Percentiles rank a stretch among this genome's conserved stretches.
Conservation (phyloP, 2,113 vertebrate genomes). For the Marcusenius ussheri region DNA sequence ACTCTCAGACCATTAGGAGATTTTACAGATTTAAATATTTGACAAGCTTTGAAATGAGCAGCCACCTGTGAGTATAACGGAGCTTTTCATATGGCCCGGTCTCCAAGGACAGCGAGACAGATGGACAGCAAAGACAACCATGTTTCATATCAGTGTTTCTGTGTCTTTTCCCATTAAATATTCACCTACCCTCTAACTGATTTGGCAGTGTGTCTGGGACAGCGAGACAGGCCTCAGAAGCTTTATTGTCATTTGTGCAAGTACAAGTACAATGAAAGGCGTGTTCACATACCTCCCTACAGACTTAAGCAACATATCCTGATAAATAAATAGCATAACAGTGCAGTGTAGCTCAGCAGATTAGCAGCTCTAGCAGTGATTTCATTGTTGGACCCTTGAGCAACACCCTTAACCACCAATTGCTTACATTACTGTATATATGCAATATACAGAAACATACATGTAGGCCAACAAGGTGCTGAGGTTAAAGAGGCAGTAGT, state of each 20-base stretch:
- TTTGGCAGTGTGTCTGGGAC: neutral
- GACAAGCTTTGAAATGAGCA: neutral
- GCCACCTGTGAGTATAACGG: neutral
- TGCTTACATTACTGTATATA: too few species aligned
- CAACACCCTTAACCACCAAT: neutral
- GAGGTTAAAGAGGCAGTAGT: neutral
- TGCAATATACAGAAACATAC: neutral
- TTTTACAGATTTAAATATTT: constrained; percentile 22
- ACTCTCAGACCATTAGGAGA: neutral
- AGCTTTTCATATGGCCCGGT: neutral
- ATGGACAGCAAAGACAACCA: neutral
- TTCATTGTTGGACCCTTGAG: neutral
- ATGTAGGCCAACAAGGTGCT: neutral
- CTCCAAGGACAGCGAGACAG: neutral
- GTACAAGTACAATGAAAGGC: neutral
- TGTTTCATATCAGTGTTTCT: constrained; percentile 1
- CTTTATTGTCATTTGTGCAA: neutral
- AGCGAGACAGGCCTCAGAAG: neutral
- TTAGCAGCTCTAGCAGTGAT: neutral
- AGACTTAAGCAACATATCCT: neutral
- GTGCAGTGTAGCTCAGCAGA: neutral
- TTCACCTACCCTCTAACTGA: neutral
- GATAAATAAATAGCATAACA: neutral
- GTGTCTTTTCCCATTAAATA: neutral
- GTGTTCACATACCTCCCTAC: neutral